Evolutionary conservation across 2,113 vertebrate species (phyloP).

Genomic region (Equus quagga): DNA sequence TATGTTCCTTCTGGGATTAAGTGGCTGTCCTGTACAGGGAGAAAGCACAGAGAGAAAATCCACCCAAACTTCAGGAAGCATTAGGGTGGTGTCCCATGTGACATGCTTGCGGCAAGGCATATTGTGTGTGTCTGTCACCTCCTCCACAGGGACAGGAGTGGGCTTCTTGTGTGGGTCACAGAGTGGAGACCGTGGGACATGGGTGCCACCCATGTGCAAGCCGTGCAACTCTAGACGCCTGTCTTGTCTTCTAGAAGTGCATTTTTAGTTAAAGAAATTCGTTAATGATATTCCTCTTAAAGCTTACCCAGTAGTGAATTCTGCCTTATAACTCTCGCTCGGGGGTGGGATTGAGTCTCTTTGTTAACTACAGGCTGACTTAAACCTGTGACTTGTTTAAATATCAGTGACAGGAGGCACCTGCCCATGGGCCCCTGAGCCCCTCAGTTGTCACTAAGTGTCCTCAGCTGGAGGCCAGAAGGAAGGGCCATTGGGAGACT

Average conservation of each 20-base stretch:
- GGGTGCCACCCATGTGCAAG: neutral
- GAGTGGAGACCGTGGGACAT: too few species aligned
- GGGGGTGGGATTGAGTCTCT: neutral
- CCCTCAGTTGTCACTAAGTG: neutral
- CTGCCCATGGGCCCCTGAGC: too few species aligned
- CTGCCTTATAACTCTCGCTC: neutral
- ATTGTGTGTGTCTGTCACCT: neutral
- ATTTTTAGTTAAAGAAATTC: neutral
- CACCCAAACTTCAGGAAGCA: neutral
- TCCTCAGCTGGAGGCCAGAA: neutral
- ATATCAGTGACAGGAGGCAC: neutral
- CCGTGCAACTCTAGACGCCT: neutral
- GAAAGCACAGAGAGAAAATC: neutral
- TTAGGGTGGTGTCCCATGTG: fast-evolving
- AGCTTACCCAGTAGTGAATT: neutral
- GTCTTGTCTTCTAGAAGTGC: neutral
- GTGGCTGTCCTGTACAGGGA: neutral
- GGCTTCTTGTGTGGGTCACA: too few species aligned
- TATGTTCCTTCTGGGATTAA: neutral
- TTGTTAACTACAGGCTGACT: neutral
- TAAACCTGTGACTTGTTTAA: neutral
- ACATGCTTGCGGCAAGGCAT: fast-evolving
- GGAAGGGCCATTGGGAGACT: too few species aligned
- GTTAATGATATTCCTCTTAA: neutral
- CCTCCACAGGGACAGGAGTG: neutral